These are phyloP conservation scores for Mormyrus proboscirostris DNA, from an alignment of 2,797 vertebrate genomes.

Conservation along the genomic window DNA sequence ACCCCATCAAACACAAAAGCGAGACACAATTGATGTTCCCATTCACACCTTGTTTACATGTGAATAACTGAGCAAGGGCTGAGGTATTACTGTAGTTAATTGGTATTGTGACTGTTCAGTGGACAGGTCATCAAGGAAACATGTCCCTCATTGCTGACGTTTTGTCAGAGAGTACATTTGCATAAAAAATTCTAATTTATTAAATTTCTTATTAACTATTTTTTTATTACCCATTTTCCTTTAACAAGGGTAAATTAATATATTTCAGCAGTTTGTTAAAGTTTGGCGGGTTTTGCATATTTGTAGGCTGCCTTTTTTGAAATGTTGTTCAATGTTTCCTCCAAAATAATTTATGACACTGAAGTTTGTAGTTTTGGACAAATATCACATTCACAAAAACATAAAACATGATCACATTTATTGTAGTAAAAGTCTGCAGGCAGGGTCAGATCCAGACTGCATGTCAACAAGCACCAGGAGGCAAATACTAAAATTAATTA, in stretches of 20 bases:
- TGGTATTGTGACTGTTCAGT: background rate
- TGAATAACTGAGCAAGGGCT: conserved; percentile 3
- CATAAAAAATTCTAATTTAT: background rate
- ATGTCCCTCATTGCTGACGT: background rate
- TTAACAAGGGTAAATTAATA: background rate
- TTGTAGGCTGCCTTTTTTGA: background rate
- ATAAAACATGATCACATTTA: background rate
- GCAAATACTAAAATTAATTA: background rate
- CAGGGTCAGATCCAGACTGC: background rate
- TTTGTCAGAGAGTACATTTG: background rate
- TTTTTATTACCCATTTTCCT: background rate
- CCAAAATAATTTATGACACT: background rate
- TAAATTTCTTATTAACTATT: background rate
- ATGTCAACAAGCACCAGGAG: background rate
- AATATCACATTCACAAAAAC: background rate
- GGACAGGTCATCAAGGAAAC: background rate
- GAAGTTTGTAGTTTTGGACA: background rate
- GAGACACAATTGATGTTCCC: background rate
- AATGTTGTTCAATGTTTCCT: background rate
- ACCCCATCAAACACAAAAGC: background rate
- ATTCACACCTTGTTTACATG: background rate
- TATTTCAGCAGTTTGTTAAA: background rate
- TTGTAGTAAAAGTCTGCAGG: background rate
- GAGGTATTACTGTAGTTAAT: background rate
- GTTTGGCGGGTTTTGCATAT: background rate